Base-by-base conservation (phyloP, 2,113 vertebrate genomes). In the Phainopepla nitens region DNA sequence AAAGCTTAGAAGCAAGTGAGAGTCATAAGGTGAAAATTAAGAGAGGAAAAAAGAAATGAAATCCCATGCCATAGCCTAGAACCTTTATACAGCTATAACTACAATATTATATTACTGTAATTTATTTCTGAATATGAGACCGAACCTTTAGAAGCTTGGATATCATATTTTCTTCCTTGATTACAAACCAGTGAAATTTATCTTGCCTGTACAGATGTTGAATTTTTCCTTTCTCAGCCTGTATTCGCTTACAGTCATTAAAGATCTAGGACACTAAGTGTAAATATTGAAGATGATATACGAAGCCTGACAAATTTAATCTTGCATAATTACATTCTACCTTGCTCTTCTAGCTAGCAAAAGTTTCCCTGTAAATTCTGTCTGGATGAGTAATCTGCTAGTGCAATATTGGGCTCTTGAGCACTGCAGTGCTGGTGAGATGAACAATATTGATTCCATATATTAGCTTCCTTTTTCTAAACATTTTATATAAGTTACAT, bases 221-320 rank as follows among this genome's bases (percentile, higher is more conserved):
- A 72, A 13, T 77, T 89, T 91, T 85, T 85, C 41, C 17, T 85
- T 83, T 77, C 36, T 81, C 33, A 81, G 41, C 14, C 64, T 78
- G 23, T 61, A 72, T 91, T 81, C 60, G 36, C 35, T 90, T 75
- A 44, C 11, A 65, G 49, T 58, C 79, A 78, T 94, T 89, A 82
- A 82, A 79, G 69, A 81, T 44, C n/a, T 87, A 29, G 51, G 47
- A 8, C 31, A 82, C n/a, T 89, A 80, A 80, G n/a, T 72, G 82
- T 94, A 85, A 96, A 72, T 89, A 84, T 82, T 87, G 82, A 88
- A 66, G 53, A 91, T 90, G 39, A 93, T 89, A 42, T 39, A 82
- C 89, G 89, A 89, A 84, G 42, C 44, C 73, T 93, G 71, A 86
- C 51, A 95, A 83, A 92, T 94, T 91, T 82, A 81, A 94, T 91